phyloP scores from a whole-genome alignment of 2,888 invertebrate genomes.

The Sesia bembeciformis region DNA sequence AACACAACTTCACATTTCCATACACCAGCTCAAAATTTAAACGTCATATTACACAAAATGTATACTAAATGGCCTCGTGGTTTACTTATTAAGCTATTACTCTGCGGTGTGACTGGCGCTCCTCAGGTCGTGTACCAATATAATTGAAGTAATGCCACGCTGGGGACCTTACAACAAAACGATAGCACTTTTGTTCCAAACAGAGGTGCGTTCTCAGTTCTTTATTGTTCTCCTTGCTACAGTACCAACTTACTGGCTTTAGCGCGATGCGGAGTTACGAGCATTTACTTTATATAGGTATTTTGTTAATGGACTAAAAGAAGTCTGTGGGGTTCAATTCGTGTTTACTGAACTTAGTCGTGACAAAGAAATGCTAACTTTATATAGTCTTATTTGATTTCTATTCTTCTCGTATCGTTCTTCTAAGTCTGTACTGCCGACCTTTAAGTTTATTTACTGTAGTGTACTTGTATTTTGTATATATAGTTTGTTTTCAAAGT shows the following conservation, averaged over 20 bases:
- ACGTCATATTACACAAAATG: too few species aligned
- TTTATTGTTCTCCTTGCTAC: conserved; percentile 16
- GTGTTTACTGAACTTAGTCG: not conserved
- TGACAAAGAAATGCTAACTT: not conserved
- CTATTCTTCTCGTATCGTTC: not conserved
- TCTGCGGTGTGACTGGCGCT: not conserved
- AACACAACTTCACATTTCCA: too few species aligned
- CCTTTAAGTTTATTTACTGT: too few species aligned
- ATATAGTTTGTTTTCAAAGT: too few species aligned
- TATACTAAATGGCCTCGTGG: not conserved
- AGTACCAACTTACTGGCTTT: not conserved
- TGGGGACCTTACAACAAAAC: conserved; percentile 21
- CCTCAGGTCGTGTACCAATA: conserved; percentile 10
- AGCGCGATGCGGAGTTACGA: not conserved
- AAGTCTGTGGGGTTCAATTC: not conserved
- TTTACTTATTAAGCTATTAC: not conserved
- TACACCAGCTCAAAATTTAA: too few species aligned
- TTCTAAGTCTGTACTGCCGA: too few species aligned
- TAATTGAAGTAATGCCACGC: conserved; percentile 35
- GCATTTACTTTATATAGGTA: not conserved
- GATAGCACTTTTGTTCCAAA: conserved; percentile 16
- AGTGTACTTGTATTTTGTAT: too few species aligned
- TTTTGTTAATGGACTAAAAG: not conserved
- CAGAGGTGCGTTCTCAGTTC: conserved; percentile 10
- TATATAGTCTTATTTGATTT: not conserved